Base-by-base conservation (phyloP, 1,140 invertebrate genomes). In the Meloidogyne hapla region DNA sequence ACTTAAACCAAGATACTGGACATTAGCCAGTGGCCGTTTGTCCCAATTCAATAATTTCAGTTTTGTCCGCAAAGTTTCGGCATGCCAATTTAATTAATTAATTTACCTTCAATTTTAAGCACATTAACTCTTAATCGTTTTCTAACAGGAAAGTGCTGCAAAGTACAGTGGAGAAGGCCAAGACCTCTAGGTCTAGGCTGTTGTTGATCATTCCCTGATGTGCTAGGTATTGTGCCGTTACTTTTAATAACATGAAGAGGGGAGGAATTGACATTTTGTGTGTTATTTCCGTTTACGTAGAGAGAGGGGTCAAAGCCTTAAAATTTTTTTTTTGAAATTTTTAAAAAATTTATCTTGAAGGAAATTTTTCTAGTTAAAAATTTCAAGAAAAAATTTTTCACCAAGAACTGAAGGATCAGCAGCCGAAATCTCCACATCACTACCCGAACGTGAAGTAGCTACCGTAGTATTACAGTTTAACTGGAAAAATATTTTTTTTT, bases 81-180 rank as follows among this genome's bases (percentile, higher is more conserved):
- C n/a, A n/a, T n/a, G n/a, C n/a, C n/a, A n/a, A n/a, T n/a, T n/a
- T n/a, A n/a, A n/a, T n/a, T n/a, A n/a, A 6, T 33, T 33, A 33
- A 33, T 33, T 1, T 33, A 83, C 84, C 86, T 79, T 87, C 85
- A 61, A 85, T 86, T 69, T 86, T 86, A 1, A 87, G 71, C 18
- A 86, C 78, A 25, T 75, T 75, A 10, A 87, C 83, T 0, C 86
- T 75, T 21, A 86, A 73, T 21, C 85, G 69, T 76, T 87, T 87
- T 61, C 85, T 68, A n/a, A 87, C 86, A 0, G 85, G 86, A 72
- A 86, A 86, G 56, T 87, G 84, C 62, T 85, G 84, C 3, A 87
- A 63, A 1, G 85, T 80, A 73, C 81, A 86, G 62, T 87, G 81
- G 23, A 86, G 75, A 1, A 87, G 78, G 9, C 85, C 85, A 25